Conservation (phyloP, 2,113 vertebrate species). For the Centropus bengalensis region DNA sequence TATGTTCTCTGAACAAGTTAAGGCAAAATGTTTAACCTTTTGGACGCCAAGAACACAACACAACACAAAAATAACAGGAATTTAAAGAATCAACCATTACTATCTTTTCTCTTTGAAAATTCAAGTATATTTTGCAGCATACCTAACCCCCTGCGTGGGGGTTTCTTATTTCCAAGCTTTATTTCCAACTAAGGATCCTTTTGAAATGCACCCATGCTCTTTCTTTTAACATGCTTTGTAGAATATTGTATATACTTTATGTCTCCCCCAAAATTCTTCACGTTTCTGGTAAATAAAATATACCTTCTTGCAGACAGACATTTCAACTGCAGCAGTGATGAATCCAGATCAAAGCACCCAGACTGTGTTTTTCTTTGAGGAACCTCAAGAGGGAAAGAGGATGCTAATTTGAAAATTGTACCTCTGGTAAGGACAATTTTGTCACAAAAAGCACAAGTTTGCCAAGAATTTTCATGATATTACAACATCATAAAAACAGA, state of each 20-base stretch:
- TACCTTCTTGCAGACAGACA: conserved; percentile 91
- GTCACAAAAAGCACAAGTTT: not conserved
- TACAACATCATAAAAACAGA: not conserved
- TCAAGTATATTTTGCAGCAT: not conserved
- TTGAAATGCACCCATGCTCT: not conserved
- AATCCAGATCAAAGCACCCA: conserved; percentile 96
- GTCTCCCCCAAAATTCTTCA: not conserved
- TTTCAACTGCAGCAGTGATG: conserved; percentile 87
- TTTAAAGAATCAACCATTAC: not conserved
- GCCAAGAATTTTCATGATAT: not conserved
- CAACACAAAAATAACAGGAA: not conserved
- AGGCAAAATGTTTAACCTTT: not conserved
- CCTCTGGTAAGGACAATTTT: not conserved
- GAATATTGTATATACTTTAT: not conserved
- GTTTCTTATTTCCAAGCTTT: too few species aligned
- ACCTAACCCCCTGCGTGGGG: not conserved
- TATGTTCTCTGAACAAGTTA: not conserved
- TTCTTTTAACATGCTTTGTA: not conserved
- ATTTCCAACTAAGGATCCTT: not conserved
- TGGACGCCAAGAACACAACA: not conserved
- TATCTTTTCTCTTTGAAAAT: not conserved
- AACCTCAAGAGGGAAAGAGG: conserved; percentile 82
- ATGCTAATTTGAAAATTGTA: conserved; percentile 28
- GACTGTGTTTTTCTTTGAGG: conserved; percentile 95
- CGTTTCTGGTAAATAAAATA: conserved; percentile 40